Conservation (phyloP, 2,797 vertebrate species). For the Melanotaenia boesemani region DNA sequence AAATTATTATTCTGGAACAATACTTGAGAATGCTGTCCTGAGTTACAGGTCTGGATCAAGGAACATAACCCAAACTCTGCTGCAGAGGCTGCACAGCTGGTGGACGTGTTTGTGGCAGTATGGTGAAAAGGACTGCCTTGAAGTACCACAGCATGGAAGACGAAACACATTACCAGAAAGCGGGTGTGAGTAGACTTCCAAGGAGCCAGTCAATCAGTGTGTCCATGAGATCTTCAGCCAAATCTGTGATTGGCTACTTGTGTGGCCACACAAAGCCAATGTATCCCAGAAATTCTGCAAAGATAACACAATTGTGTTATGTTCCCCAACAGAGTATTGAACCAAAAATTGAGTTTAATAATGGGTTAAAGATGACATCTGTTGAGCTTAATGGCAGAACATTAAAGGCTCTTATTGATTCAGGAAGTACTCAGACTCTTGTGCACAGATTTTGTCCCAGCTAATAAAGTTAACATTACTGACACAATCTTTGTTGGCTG, state of each 20-base stretch:
- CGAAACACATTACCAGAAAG: no score
- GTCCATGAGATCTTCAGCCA: no score
- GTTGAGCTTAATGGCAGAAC: no score
- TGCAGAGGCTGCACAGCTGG: neutral
- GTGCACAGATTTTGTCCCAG: neutral
- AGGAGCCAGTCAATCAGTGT: no score
- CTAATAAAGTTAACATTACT: neutral
- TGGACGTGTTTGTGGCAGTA: neutral
- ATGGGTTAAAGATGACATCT: no score
- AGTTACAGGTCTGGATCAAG: conserved; percentile 5
- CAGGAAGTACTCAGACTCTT: neutral
- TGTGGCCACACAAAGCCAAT: no score
- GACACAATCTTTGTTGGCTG: neutral
- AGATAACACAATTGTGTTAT: no score
- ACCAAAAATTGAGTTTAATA: no score
- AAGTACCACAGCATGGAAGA: neutral
- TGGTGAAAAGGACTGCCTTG: neutral
- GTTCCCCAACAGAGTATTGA: no score
- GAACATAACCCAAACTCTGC: conserved; percentile 6
- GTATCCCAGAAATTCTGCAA: no score
- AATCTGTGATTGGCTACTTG: no score
- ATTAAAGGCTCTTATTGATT: neutral
- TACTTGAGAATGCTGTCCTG: conserved; percentile 6
- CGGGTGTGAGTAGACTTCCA: no score
- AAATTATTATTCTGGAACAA: neutral